Percentiles rank a stretch among this genome's conserved stretches.
phyloP scores from a whole-genome alignment of 2,113 vertebrate species.

The Passerina amoena region DNA sequence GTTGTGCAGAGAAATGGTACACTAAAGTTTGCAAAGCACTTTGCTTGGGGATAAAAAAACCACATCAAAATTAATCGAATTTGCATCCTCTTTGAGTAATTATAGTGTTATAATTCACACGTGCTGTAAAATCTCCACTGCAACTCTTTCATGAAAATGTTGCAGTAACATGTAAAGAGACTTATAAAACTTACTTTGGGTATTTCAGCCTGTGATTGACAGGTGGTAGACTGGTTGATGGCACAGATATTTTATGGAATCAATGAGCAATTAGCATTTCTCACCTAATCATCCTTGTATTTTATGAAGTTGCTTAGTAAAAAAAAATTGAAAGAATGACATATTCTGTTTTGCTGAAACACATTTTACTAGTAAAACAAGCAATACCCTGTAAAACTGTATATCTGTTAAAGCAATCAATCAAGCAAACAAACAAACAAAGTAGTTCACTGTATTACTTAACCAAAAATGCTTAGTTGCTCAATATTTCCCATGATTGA shows the following conservation, averaged over 20 bases:
- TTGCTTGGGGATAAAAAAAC: background rate
- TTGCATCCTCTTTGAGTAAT: background rate
- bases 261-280: background rate
- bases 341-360: background rate
- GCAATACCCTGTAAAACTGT: background rate
- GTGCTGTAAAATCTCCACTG: background rate
- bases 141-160: background rate
- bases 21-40: background rate
- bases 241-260: background rate
- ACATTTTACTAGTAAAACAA: background rate
- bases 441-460: background rate
- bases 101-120: background rate
- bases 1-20: background rate
- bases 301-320: background rate
- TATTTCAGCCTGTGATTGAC: background rate
- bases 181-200: background rate
- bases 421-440: rapidly evolving
- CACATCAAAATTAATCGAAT: background rate
- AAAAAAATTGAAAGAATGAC: background rate
- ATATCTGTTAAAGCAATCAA: background rate
- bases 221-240: background rate
- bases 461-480: background rate
- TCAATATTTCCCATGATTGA: rapidly evolving
- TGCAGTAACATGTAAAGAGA: background rate
- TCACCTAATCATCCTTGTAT: background rate